Evolutionary conservation across 1,140 invertebrate species (phyloP), one percentile per base, ranked within the genome.

Genomic region (Hyles vespertilio): DNA sequence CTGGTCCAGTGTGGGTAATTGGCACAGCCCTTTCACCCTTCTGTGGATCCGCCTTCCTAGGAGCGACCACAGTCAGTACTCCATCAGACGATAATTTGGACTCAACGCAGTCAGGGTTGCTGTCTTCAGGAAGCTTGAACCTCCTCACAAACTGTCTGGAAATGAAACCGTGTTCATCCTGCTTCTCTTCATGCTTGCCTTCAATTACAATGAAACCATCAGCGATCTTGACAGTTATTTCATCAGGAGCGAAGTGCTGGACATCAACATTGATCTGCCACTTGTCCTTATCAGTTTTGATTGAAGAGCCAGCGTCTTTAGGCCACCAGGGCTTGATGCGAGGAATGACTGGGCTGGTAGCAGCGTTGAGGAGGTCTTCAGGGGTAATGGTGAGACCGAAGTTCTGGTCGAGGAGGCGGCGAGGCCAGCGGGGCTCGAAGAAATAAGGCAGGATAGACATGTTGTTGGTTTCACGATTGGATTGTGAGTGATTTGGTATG

Each of bases 211-310:
- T 89, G 7, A 79, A 90, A 34, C 93, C 93, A 60, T 96, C 94
- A 3, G 93, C 91, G 1, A 93, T 95, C 75, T 95, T 96, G 0
- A 98, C 95, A 7, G 92, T 92, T 11, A 98, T 93, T 81, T 98
- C 96, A 53, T 94, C 93, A 0, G 96, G 96, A 44, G 92, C 90
- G 77, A 98, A 98, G 63, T 97, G 96, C 45, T 95, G 93, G 2
- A 98, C 95, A 71, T 98, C 96, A 61, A 96, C 81, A 64, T 91
- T 93, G 3, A 94, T 93, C 69, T 95, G 92, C 74, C 93, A 94
- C 52, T 84, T 84, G 50, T 87, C 83, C 40, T 84, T 82, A 32
- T 86, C 82, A 8, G 70, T 60, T 63, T 85, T 87, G 48, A 87
- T 82, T 9, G 81, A 69, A 0, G 84, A 84, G 12, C 71, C 74